Evolutionary conservation across 2,113 vertebrate genomes (phyloP).

Genomic region (Ceyx melanurus): DNA sequence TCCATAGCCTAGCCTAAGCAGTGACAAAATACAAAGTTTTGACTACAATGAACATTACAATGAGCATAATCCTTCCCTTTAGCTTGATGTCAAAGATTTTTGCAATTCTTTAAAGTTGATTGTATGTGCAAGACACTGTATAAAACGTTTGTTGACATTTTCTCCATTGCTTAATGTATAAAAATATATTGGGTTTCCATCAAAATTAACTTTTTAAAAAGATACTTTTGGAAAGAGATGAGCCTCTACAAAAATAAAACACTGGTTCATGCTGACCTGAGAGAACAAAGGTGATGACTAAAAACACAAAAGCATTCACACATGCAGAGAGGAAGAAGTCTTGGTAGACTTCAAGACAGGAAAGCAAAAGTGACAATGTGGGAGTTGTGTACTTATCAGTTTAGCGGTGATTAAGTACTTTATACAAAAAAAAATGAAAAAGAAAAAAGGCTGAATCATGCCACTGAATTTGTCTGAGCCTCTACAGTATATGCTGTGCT

Average conservation of each 20-base stretch:
- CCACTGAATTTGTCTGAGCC: not conserved
- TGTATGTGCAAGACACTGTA: not conserved
- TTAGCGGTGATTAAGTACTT: not conserved
- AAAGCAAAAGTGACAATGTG: not conserved
- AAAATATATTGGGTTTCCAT: conserved; percentile 63
- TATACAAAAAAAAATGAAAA: not conserved
- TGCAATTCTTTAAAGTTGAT: not conserved
- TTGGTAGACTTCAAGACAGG: not conserved
- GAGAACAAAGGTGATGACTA: conserved; percentile 7
- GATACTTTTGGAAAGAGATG: conserved; percentile 11
- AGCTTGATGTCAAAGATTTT: not conserved
- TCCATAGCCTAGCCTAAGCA: not conserved
- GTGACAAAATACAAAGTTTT: conserved; percentile 19
- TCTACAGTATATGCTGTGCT: not conserved
- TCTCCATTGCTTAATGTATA: conserved; percentile 17
- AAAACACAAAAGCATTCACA: conserved; percentile 13
- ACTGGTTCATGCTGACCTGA: not conserved
- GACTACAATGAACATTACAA: conserved; percentile 6
- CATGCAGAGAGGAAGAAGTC: not conserved
- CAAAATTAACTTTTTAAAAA: conserved; percentile 46
- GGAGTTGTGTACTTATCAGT: not conserved
- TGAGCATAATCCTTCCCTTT: conserved; percentile 9
- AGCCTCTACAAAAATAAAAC: conserved; percentile 26
- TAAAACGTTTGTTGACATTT: conserved; percentile 52
- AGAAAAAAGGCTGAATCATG: not conserved